Evolutionary conservation across 64 coral and sea anemone species (phyloP).

Genomic region (Stylophora pistillata): DNA sequence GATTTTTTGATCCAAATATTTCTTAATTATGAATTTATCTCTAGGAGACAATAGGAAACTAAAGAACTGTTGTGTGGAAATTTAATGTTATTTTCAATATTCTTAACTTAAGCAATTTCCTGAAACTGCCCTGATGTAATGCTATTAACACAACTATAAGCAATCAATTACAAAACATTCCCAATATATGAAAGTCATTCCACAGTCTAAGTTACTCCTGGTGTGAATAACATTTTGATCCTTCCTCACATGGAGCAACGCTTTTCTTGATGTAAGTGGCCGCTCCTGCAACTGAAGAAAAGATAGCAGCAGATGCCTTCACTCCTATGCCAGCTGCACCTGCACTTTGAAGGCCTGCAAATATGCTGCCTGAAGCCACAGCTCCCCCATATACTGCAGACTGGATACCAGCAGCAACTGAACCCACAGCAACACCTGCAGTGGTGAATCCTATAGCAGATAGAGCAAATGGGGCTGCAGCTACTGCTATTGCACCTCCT

Average conservation of each 20-base stretch:
- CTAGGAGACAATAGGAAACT: too few relatives aligned
- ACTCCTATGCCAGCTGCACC: background rate
- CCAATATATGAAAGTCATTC: background rate
- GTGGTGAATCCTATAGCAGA: background rate
- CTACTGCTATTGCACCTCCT: background rate
- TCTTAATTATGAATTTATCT: too few relatives aligned
- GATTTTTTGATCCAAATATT: too few relatives aligned
- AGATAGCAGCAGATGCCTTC: background rate
- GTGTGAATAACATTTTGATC: background rate
- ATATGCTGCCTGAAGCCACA: background rate
- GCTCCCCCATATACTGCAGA: slow-evolving; percentile 19
- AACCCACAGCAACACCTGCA: background rate
- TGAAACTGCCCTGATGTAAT: too few relatives aligned
- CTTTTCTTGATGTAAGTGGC: background rate
- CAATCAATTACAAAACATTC: background rate
- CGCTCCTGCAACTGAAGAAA: background rate
- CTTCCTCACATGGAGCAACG: background rate
- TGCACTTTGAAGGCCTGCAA: slow-evolving; percentile 25
- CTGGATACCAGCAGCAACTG: background rate
- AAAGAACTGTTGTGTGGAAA: too few relatives aligned
- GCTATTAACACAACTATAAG: too few relatives aligned
- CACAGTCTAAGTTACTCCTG: background rate
- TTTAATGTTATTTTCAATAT: too few relatives aligned
- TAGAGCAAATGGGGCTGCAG: background rate
- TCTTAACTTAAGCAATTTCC: too few relatives aligned